These are phyloP conservation scores for Muscidifurax raptorellus DNA, from an alignment of 1,140 invertebrate species.

Conservation along the genomic window DNA sequence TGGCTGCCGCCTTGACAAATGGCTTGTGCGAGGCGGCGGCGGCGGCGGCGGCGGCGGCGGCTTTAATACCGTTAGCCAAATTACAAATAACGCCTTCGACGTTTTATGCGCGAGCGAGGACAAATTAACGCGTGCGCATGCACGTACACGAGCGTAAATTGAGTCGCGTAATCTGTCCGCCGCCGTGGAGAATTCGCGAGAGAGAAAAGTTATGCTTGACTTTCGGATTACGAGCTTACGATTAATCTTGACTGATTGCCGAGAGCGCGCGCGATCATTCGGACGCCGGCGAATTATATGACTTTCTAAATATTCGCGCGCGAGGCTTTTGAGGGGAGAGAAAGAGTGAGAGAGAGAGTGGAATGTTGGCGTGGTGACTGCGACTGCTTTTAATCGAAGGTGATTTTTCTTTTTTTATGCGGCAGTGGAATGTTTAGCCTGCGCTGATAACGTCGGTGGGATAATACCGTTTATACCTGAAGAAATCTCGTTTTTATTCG, in stretches of 20 bases:
- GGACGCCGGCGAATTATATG: neutral
- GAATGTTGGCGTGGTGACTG: neutral
- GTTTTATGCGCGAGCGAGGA: slow-evolving; percentile 60
- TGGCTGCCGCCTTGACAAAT: slow-evolving; percentile 56
- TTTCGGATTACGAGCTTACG: slow-evolving; percentile 35
- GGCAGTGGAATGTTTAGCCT: no score
- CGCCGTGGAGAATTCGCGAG: neutral
- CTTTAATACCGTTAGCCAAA: slow-evolving; percentile 61
- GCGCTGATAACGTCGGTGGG: no score
- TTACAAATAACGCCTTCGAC: slow-evolving; percentile 63
- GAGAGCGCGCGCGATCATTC: neutral
- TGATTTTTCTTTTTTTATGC: no score
- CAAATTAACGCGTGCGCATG: slow-evolving; percentile 54
- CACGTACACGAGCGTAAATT: neutral
- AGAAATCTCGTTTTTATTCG: no score
- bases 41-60: slow-evolving; percentile 5
- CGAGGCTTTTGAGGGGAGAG: neutral
- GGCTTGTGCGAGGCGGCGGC: slow-evolving; percentile 56
- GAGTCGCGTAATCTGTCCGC: slow-evolving; percentile 1
- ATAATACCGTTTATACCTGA: no score
- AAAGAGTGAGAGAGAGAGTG: no score
- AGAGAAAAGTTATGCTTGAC: slow-evolving; percentile 29
- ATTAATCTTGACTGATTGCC: slow-evolving; percentile 43
- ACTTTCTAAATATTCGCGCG: slow-evolving; percentile 39
- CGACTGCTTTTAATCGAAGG: neutral